These are phyloP conservation scores for Potamilus streckersoni DNA, from an alignment of 1,140 invertebrate species.

Conservation along the genomic window DNA sequence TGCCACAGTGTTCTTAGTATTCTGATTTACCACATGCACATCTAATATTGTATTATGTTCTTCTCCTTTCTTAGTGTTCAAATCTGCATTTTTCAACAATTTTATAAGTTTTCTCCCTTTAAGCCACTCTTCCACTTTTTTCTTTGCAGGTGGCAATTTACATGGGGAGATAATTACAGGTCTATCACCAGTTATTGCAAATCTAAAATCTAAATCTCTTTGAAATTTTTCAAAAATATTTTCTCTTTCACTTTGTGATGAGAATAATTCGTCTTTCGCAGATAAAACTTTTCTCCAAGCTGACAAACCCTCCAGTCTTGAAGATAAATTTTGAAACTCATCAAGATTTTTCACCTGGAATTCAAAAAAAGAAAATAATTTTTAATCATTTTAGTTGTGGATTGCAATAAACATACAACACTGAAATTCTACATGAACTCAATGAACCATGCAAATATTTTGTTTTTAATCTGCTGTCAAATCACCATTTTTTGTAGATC, in stretches of 20 bases:
- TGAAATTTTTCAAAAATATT: slow-evolving; percentile 44
- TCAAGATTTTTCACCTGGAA: slow-evolving; percentile 45
- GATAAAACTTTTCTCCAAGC: slow-evolving; percentile 38
- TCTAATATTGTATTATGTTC: too few species aligned
- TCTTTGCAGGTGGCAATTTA: slow-evolving; percentile 40
- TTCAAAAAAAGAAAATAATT: too few species aligned
- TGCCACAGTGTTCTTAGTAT: too few species aligned
- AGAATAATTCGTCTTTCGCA: slow-evolving; percentile 33
- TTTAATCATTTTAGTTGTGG: too few species aligned
- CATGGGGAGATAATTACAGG: slow-evolving; percentile 54
- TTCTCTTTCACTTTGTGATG: slow-evolving; percentile 36
- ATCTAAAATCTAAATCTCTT: slow-evolving; percentile 46
- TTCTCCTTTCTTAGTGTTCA: not conserved
- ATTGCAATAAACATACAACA: too few species aligned
- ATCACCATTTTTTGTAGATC: too few species aligned
- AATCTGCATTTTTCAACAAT: slow-evolving; percentile 24
- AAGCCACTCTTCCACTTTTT: slow-evolving; percentile 45
- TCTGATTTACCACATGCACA: too few species aligned
- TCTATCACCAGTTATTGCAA: slow-evolving; percentile 44
- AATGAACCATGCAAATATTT: too few species aligned
- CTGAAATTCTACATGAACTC: too few species aligned
- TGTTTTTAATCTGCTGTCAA: too few species aligned
- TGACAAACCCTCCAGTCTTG: slow-evolving; percentile 26
- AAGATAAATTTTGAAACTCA: slow-evolving; percentile 28
- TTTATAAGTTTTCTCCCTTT: slow-evolving; percentile 33